Base-by-base conservation (phyloP, 1,140 invertebrate species). In the Parapsyche elsis region DNA sequence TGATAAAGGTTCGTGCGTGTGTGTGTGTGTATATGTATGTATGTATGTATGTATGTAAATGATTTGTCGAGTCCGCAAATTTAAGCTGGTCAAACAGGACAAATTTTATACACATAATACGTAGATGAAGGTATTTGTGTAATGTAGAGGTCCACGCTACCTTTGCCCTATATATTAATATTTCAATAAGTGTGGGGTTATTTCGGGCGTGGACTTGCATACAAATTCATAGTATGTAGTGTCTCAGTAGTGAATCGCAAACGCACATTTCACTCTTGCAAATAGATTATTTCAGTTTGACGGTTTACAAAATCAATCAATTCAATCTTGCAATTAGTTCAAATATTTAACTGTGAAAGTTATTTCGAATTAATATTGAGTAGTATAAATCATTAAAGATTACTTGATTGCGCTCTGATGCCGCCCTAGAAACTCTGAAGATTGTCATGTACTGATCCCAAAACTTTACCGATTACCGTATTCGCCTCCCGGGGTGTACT, bases 391-490 rank as follows among this genome's bases (percentile, higher is more conserved):
- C 64, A 67, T 67, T 30, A 67, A 67, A 67, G 23, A 30, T 67
- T 67, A 24, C 64, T 67, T 14, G 64, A 67, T 67, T 67, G 24
- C 64, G 21, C 24, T n/a, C 19, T 67, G 24, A 30, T 24, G 24
- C 24, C 64, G 64, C 14, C 21, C 21, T 26, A 26, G 64, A 67
- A 67, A 67, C 23, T 67, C 24, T 12, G 64, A 23, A 67, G 64
- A 67, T 67, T 67, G 64, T 67, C 64, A 67, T 67, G 64, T 67
- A 10, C 49, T 16, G 21, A 26, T 26, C 64, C 64, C 64, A 30
- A 67, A 67, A 67, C 64, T 67, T 67, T 67, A 67, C 24, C 64
- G 64, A 67, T 67, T 67, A 67, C 64, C 64, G 23, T 26, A 30
- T 67, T 67, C 64, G 2, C 64, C 9, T 67, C 64, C 16, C 16